Conservation (phyloP, 2,797 vertebrate species). For the Falco cherrug region DNA sequence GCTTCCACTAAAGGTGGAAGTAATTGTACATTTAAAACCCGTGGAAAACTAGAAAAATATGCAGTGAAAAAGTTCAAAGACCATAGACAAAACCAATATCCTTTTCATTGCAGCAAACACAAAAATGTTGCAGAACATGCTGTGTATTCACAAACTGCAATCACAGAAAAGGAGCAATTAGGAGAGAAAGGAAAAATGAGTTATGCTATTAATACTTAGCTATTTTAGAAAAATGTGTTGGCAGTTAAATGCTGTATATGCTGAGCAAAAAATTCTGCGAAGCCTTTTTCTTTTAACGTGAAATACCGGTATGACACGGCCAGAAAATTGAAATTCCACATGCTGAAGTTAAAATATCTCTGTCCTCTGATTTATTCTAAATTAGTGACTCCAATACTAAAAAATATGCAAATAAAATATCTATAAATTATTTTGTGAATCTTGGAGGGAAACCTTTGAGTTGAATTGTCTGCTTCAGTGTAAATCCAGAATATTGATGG, state of each 20-base stretch:
- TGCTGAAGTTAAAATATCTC: not conserved
- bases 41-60: not conserved
- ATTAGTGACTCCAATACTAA: not conserved
- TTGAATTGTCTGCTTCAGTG: not conserved
- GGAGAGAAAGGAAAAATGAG: not conserved
- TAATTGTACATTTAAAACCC: constrained; percentile 29
- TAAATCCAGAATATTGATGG: not conserved
- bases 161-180: not conserved
- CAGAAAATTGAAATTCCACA: not conserved
- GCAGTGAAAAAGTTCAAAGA: not conserved
- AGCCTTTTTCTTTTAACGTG: not conserved
- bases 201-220: not conserved
- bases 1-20: not conserved
- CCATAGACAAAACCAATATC: not conserved
- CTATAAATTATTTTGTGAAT: not conserved
- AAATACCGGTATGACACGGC: not conserved
- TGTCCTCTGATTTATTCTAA: not conserved
- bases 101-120: not conserved
- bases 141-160: not conserved
- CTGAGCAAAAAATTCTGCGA: not conserved
- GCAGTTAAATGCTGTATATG: constrained; percentile 3
- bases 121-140: not conserved
- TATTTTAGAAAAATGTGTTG: constrained; percentile 18
- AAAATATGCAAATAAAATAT: not conserved
- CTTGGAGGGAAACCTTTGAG: not conserved